Evolutionary conservation across 2,113 vertebrate genomes (phyloP).

Genomic region (Vidua macroura): DNA sequence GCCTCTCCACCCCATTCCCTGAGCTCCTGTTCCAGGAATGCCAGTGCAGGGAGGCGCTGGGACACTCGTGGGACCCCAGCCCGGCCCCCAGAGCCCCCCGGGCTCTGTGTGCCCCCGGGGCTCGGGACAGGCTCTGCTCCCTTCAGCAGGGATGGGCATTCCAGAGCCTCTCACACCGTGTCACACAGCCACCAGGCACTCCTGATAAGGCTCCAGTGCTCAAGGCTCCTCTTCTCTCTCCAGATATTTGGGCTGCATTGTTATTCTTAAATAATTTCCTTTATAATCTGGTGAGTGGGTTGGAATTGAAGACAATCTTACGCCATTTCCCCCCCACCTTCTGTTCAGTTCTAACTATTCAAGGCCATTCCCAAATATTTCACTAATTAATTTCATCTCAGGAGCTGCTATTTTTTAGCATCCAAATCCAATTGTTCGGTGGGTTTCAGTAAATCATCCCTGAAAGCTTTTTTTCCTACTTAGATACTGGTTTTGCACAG

Average conservation of each 20-base stretch:
- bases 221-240: not conserved
- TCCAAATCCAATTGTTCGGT: not conserved
- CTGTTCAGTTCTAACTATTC: not conserved
- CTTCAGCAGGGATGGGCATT: not conserved
- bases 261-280: not conserved
- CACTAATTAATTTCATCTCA: constrained; percentile 16
- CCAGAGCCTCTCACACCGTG: not conserved
- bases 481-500: constrained; percentile 8
- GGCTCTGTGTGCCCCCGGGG: too few relatives aligned
- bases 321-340: fast-evolving
- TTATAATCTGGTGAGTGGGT: not conserved
- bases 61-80: too few relatives aligned
- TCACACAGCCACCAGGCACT: not conserved
- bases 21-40: not conserved
- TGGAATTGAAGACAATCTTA: not conserved
- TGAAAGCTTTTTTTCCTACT: not conserved
- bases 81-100: too few relatives aligned
- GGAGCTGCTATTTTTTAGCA: not conserved
- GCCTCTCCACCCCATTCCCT: not conserved
- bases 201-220: not conserved
- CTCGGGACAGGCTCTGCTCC: too few relatives aligned
- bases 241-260: not conserved
- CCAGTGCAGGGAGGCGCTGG: not conserved
- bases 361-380: not conserved
- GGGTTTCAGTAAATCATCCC: constrained; percentile 56